Conservation (phyloP, 2,888 invertebrate species). For the Drosophila borealis region DNA sequence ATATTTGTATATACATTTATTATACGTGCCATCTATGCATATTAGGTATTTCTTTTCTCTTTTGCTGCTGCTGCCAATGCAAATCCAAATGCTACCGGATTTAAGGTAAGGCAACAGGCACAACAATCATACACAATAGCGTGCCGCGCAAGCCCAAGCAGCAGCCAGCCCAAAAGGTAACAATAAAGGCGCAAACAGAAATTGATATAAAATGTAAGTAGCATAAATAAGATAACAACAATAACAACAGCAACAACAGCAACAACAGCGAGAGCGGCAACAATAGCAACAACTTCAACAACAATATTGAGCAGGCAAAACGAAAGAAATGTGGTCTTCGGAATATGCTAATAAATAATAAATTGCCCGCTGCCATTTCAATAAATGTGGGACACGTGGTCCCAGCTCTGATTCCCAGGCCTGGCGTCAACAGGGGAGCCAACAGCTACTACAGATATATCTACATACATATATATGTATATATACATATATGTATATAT, state of each 20-base stretch:
- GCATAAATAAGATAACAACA: constrained; percentile 71
- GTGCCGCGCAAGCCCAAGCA: constrained; percentile 37
- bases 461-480: no score
- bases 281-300: constrained; percentile 7
- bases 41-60: constrained; percentile 45
- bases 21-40: constrained; percentile 62
- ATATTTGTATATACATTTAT: constrained; percentile 56
- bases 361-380: constrained; percentile 73
- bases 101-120: constrained; percentile 56
- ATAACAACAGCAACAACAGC: constrained; percentile 39
- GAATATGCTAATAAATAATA: constrained; percentile 79
- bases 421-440: not conserved
- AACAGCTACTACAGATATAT: not conserved
- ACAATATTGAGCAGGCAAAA: constrained; percentile 46
- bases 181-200: constrained; percentile 73
- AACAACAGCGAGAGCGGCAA: constrained; percentile 29
- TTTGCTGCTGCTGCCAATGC: constrained; percentile 63
- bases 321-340: constrained; percentile 29
- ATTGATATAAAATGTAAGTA: constrained; percentile 76
- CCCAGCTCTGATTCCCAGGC: constrained; percentile 12
- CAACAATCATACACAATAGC: constrained; percentile 53
- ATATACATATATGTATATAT: not conserved
- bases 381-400: constrained; percentile 58
- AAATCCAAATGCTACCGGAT: constrained; percentile 73
- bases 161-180: constrained; percentile 57